Evolutionary conservation across 2,797 vertebrate species (phyloP).

Genomic region (Merluccius polli): DNA sequence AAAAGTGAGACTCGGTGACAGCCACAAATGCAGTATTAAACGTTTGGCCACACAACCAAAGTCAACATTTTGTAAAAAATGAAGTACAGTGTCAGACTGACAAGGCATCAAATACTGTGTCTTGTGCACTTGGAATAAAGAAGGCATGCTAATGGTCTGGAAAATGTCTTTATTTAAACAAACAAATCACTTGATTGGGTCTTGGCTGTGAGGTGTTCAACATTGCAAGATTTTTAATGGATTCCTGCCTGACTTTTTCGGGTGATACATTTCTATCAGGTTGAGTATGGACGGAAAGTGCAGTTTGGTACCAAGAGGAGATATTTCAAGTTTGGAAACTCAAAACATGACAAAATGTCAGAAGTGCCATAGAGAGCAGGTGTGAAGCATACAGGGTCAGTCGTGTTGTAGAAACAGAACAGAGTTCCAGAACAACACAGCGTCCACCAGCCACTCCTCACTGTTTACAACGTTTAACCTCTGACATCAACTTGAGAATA

Average conservation of each 20-base stretch:
- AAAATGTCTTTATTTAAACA: slow-evolving; percentile 38
- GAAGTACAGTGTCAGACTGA: slow-evolving; percentile 39
- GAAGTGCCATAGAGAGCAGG: slow-evolving; percentile 38
- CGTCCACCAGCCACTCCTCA: slow-evolving; percentile 34
- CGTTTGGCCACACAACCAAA: slow-evolving; percentile 5
- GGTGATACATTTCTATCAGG: slow-evolving; percentile 38
- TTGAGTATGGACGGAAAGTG: slow-evolving; percentile 33
- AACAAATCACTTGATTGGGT: slow-evolving; percentile 46
- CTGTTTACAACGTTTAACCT: slow-evolving; percentile 43
- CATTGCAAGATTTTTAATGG: slow-evolving; percentile 51
- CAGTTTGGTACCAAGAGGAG: slow-evolving; percentile 34
- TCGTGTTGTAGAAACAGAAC: slow-evolving; percentile 48
- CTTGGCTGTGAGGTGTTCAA: slow-evolving; percentile 52
- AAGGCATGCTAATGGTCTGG: slow-evolving; percentile 34
- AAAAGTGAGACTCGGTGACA: neutral
- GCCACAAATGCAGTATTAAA: neutral
- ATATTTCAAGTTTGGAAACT: slow-evolving; percentile 31
- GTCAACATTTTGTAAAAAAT: slow-evolving; percentile 40
- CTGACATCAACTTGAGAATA: slow-evolving; percentile 40
- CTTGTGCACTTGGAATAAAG: slow-evolving; percentile 33
- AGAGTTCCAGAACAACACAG: slow-evolving; percentile 33
- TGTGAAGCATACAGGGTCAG: slow-evolving; percentile 39
- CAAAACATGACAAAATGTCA: slow-evolving; percentile 27
- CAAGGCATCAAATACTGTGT: neutral
- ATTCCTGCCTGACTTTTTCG: slow-evolving; percentile 20